Percentiles rank a stretch among this genome's conserved stretches.
Evolutionary conservation across 53 echinoderm and acorn worm genomes (phyloP).

Genomic region (Arbacia lixula): DNA sequence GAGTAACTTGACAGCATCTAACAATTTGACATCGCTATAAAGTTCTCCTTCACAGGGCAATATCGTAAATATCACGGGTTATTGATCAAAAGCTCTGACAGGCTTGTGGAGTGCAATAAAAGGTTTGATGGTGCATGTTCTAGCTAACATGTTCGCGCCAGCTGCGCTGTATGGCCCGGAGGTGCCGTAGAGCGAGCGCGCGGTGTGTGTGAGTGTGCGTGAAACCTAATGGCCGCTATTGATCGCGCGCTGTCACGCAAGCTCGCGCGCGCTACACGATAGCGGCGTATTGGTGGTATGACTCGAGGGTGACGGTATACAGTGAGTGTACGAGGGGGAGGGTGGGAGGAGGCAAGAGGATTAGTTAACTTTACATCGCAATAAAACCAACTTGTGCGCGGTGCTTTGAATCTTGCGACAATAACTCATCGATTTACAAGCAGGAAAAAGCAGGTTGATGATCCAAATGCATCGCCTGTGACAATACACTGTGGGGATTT

Average conservation of each 20-base stretch:
- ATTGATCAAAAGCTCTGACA: slow-evolving; percentile 43
- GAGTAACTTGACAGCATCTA: slow-evolving; percentile 36
- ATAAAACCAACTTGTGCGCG: neutral
- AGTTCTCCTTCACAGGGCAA: slow-evolving; percentile 21
- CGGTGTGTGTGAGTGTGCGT: slow-evolving; percentile 6
- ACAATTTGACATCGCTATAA: slow-evolving; percentile 37
- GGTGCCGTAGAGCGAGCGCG: slow-evolving; percentile 19
- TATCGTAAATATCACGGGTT: slow-evolving; percentile 48
- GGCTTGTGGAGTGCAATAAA: slow-evolving; percentile 36
- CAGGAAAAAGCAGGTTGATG: too few species aligned
- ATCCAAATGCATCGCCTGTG: too few species aligned
- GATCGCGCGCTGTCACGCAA: slow-evolving; percentile 36
- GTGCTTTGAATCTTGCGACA: too few species aligned
- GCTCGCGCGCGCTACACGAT: slow-evolving; percentile 31
- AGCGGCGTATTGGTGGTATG: slow-evolving; percentile 20
- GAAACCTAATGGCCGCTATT: slow-evolving; percentile 41
- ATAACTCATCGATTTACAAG: too few species aligned
- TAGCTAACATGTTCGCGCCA: too few species aligned
- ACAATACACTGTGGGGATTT: too few species aligned
- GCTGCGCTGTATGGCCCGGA: slow-evolving; percentile 41
- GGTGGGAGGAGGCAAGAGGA: neutral
- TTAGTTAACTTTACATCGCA: neutral
- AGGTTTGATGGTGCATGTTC: slow-evolving; percentile 23
- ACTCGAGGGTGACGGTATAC: slow-evolving; percentile 37
- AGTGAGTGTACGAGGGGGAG: too few species aligned